Base-by-base conservation (phyloP, 2,113 vertebrate species). In the Capreolus pygargus region DNA sequence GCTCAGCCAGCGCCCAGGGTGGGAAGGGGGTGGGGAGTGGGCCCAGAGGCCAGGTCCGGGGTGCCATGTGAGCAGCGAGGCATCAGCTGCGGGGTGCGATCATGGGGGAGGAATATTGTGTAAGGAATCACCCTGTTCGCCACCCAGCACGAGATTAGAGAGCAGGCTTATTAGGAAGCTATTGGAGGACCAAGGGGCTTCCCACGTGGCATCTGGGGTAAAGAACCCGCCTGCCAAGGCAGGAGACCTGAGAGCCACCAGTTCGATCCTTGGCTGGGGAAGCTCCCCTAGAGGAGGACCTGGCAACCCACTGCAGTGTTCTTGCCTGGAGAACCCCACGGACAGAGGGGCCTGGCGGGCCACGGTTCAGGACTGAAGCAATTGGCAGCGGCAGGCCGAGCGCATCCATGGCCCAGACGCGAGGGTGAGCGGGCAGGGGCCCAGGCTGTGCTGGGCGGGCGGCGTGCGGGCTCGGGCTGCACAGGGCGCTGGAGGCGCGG, bases 391-490 rank as follows among this genome's bases (percentile, higher is more conserved):
- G 33, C 64, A 67, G 64, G 17, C 0, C 0, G 33, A n/a, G 33
- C 2, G 16, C 61, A 13, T 13, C 47, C 0, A 8, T 67, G 33
- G 64, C 17, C 33, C 0, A 8, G 64, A n/a, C 21, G 23, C 25
- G 43, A 52, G 6, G 14, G 10, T 4, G 47, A 28, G 85, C 39
- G 21, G 15, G 30, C 7, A 43, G n/a, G 57, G 5, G 36, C 55
- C 39, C n/a, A 7, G 52, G 8, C 21, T 47, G 10, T 23, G 61
- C 23, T 50, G 1, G 1, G 8, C 4, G 4, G 61, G 16, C 33
- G 16, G 33, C 0, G 4, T 15, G 0, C 4, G 7, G 64, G 16
- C 16, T 36, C 0, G 1, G 64, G 64, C 17, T 36, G n/a, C 17
- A 19, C 15, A 3, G 4, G 6, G 4, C 21, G 3, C 58, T 58